Percentiles rank a stretch among this genome's conserved stretches.
Evolutionary conservation across 2,113 vertebrate species (phyloP).

Genomic region (Entelurus aequoreus): DNA sequence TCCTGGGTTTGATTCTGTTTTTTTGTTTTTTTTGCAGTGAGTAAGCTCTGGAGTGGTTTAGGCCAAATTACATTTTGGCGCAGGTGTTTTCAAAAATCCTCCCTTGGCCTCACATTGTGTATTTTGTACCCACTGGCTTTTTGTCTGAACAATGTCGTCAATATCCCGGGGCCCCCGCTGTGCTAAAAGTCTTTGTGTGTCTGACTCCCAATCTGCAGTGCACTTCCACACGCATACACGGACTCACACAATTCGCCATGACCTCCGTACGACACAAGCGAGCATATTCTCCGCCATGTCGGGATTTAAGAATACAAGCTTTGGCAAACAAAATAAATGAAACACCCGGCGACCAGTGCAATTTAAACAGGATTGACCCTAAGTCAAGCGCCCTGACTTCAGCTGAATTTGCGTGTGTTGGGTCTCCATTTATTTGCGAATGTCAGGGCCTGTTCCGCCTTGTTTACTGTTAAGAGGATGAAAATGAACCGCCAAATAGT

Average conservation of each 20-base stretch:
- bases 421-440: constrained; percentile 59
- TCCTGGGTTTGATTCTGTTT: too few relatives aligned
- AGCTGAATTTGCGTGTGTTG: constrained; percentile 50
- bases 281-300: constrained; percentile 47
- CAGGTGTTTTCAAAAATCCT: too few relatives aligned
- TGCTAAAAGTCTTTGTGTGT: constrained; percentile 20
- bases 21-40: too few relatives aligned
- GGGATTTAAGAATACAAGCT: constrained; percentile 48
- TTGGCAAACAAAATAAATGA: constrained; percentile 44
- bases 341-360: constrained; percentile 29
- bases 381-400: constrained; percentile 52
- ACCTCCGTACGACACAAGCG: constrained; percentile 22
- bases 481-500: constrained; percentile 71
- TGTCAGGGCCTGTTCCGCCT: constrained; percentile 70
- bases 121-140: neutral
- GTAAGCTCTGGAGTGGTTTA: too few relatives aligned
- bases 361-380: constrained; percentile 63
- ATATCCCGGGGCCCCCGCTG: constrained; percentile 2
- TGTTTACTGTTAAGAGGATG: constrained; percentile 72
- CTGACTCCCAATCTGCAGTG: neutral
- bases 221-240: constrained; percentile 6
- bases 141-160: constrained; percentile 3
- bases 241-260: constrained; percentile 15
- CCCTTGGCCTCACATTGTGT: too few relatives aligned
- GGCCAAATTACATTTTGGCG: too few relatives aligned